These are phyloP conservation scores for Percina caprodes DNA, from an alignment of 2,113 vertebrate genomes.

Conservation along the genomic window DNA sequence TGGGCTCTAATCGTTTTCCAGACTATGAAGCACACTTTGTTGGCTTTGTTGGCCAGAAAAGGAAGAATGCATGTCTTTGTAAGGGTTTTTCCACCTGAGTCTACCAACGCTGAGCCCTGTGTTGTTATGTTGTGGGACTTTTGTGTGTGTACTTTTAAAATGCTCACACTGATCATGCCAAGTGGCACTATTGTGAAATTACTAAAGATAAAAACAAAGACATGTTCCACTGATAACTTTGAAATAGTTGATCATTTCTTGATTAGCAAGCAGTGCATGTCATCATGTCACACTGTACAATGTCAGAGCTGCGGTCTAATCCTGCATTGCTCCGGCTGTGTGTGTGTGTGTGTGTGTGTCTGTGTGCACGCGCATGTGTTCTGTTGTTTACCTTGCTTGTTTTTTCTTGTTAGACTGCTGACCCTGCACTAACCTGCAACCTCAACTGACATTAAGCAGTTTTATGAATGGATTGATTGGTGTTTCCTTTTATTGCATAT, in stretches of 20 bases:
- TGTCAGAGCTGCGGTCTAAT: not conserved
- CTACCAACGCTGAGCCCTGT: not conserved
- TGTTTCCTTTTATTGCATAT: not conserved
- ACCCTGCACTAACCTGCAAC: conserved; percentile 7
- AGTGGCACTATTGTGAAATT: not conserved
- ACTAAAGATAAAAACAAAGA: not conserved
- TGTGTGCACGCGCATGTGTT: not conserved
- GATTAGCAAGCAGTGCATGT: not conserved
- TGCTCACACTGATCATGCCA: not conserved
- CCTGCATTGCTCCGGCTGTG: not conserved
- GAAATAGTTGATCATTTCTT: not conserved
- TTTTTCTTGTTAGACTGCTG: not conserved
- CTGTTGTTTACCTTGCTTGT: not conserved
- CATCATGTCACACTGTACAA: not conserved
- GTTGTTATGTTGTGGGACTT: not conserved
- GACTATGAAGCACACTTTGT: conserved; percentile 12
- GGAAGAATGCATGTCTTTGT: conserved; percentile 21
- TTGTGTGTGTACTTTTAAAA: not conserved
- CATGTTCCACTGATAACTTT: not conserved
- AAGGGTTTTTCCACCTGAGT: conserved; percentile 7
- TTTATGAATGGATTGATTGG: conserved; percentile 11
- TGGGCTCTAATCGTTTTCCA: conserved; percentile 39
- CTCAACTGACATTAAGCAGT: conserved; percentile 9
- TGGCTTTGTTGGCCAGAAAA: conserved; percentile 5
- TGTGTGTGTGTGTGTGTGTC: not conserved